Evolutionary conservation across 2,113 vertebrate genomes (phyloP).

Genomic region (Rhea americana): DNA sequence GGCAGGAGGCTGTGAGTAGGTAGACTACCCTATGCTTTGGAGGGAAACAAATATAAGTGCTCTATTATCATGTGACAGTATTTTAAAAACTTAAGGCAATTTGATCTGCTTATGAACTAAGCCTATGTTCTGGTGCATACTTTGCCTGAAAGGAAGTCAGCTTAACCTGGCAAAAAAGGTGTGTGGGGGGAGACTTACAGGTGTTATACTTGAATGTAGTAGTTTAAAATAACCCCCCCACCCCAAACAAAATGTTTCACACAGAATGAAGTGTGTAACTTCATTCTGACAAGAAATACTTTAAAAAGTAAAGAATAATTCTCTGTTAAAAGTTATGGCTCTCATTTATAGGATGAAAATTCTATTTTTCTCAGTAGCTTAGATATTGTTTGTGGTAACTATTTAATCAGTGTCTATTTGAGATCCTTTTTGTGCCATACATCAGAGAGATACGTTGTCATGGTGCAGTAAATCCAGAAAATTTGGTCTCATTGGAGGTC

Average conservation of each 20-base stretch:
- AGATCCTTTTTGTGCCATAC: not conserved
- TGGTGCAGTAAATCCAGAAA: not conserved
- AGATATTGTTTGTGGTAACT: not conserved
- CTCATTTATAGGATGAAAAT: not conserved
- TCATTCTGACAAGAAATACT: not conserved
- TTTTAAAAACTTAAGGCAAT: not conserved
- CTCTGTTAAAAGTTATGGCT: not conserved
- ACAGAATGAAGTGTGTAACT: not conserved
- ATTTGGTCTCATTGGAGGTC: too few relatives aligned
- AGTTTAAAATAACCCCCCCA: not conserved
- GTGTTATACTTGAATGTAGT: not conserved
- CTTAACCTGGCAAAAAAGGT: not conserved
- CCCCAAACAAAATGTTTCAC: not conserved
- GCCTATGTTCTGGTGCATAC: not conserved
- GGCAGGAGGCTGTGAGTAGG: not conserved
- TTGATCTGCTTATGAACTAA: not conserved
- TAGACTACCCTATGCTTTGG: not conserved
- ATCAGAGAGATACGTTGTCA: not conserved
- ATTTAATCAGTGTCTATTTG: not conserved
- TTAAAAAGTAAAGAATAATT: not conserved
- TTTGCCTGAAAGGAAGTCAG: not conserved
- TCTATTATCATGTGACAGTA: not conserved
- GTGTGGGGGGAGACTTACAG: too few relatives aligned
- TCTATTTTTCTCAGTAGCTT: not conserved
- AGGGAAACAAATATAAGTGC: not conserved